These are phyloP conservation scores for Lobophora halterata DNA, from an alignment of 2,888 invertebrate genomes.

Conservation along the genomic window DNA sequence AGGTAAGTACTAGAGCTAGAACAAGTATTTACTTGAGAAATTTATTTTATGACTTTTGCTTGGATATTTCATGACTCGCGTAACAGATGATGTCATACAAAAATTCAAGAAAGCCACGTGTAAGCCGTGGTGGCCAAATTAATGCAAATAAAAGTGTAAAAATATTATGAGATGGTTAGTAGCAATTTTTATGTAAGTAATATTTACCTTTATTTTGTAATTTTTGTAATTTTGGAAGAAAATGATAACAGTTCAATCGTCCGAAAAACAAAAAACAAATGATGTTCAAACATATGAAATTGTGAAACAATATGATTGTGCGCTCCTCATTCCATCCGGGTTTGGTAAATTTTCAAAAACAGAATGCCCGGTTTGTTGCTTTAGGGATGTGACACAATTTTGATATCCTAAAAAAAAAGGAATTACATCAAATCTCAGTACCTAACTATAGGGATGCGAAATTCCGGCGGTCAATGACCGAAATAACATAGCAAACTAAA, in stretches of 20 bases:
- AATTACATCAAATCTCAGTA: conserved; percentile 60
- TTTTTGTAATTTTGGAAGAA: conserved; percentile 81
- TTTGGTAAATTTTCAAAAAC: conserved; percentile 75
- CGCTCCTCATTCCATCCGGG: conserved; percentile 80
- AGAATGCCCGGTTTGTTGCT: conserved; percentile 72
- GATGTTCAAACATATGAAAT: conserved; percentile 80
- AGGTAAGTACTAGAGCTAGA: conserved; percentile 7
- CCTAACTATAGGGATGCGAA: conserved; percentile 71
- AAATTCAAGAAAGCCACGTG: conserved; percentile 71
- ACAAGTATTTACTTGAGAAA: conserved; percentile 14
- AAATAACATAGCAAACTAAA: conserved; percentile 75
- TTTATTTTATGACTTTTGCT: conserved; percentile 29
- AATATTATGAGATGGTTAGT: conserved; percentile 13
- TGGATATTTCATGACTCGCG: conserved; percentile 51
- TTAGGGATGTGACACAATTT: conserved; percentile 71
- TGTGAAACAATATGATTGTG: conserved; percentile 78
- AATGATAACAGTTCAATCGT: conserved; percentile 77
- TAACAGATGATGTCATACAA: conserved; percentile 72
- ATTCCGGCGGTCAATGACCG: conserved; percentile 81
- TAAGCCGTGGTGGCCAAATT: conserved; percentile 41
- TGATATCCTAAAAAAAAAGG: conserved; percentile 62
- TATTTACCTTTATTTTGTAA: conserved; percentile 79
- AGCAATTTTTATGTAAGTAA: conserved; percentile 39
- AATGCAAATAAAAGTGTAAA: conserved; percentile 18
- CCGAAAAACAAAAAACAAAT: conserved; percentile 82